A percentile compares a stretch with the other conserved stretches of the same genome.
These are phyloP conservation scores for Euphysa ruthae DNA, from an alignment of 30 jellyfish, hydroid and myxozoan genomes.

Conservation along the genomic window DNA sequence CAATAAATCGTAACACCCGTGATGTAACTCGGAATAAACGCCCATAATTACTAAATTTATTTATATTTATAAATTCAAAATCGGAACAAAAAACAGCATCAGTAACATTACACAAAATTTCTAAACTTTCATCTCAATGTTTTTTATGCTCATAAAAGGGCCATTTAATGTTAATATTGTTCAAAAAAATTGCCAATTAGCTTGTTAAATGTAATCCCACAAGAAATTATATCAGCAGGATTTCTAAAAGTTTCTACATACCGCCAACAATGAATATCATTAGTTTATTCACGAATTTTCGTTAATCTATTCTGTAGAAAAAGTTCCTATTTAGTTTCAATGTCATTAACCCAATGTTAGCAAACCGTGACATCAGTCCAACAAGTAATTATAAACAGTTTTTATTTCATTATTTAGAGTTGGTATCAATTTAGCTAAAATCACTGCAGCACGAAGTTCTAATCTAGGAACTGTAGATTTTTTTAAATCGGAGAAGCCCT, in stretches of 20 bases:
- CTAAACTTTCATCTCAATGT: not conserved
- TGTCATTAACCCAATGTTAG: too few relatives aligned
- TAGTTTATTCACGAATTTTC: not conserved
- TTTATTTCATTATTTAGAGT: too few relatives aligned
- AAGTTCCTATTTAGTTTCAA: too few relatives aligned
- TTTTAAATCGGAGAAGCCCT: not conserved
- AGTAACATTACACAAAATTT: not conserved
- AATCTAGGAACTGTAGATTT: too few relatives aligned
- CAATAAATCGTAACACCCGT: not conserved
- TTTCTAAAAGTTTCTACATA: not conserved
- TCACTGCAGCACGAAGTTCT: too few relatives aligned
- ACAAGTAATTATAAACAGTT: too few relatives aligned
- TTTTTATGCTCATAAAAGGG: too few relatives aligned
- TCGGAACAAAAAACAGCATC: not conserved
- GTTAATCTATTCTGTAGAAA: not conserved
- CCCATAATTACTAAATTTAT: too few relatives aligned
- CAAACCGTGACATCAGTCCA: too few relatives aligned
- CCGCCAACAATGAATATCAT: not conserved
- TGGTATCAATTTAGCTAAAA: not conserved
- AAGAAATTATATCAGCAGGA: not conserved
- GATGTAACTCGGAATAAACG: not conserved
- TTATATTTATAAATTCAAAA: not conserved
- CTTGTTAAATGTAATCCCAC: too few relatives aligned
- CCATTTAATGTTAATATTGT: too few relatives aligned
- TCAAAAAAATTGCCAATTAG: too few relatives aligned